A percentile compares a stretch with the other conserved stretches of the same genome.
These are phyloP conservation scores for Ovis canadensis DNA, from an alignment of 2,113 vertebrate species.

Conservation along the genomic window DNA sequence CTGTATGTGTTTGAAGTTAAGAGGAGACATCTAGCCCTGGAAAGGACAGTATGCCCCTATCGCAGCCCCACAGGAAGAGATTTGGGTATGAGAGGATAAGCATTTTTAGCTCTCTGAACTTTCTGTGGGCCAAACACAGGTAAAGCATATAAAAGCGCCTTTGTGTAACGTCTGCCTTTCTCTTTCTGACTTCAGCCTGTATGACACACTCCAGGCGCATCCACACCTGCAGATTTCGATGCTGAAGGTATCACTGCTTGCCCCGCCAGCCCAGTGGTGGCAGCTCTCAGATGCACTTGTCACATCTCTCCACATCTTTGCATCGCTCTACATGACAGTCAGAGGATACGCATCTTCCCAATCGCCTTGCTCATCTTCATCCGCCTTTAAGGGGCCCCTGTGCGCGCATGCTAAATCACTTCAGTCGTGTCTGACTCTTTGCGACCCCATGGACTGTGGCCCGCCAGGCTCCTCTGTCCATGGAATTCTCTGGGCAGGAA, in stretches of 20 bases:
- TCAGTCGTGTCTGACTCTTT: neutral
- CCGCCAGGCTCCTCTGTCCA: neutral
- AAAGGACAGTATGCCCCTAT: neutral
- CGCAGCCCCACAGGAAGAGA: neutral
- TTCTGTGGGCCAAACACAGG: neutral
- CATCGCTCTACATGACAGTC: neutral
- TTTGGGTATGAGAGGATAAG: neutral
- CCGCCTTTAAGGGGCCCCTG: neutral
- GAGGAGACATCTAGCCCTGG: neutral
- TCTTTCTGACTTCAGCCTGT: neutral
- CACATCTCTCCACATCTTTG: neutral
- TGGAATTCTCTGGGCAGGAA: neutral
- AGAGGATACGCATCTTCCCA: neutral
- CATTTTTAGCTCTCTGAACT: neutral
- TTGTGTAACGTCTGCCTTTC: neutral
- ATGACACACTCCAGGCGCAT: neutral
- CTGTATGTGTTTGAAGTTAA: neutral
- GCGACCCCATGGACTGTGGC: neutral
- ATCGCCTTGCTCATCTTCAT: neutral
- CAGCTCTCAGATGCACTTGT: neutral
- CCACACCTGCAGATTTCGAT: neutral
- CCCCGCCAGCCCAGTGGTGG: neutral
- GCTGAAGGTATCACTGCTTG: neutral
- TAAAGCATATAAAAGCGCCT: neutral
- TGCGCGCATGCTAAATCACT: neutral